A percentile compares a stretch with the other conserved stretches of the same genome.
These are phyloP conservation scores for Betta splendens DNA, from an alignment of 2,797 vertebrate genomes.

Conservation along the genomic window DNA sequence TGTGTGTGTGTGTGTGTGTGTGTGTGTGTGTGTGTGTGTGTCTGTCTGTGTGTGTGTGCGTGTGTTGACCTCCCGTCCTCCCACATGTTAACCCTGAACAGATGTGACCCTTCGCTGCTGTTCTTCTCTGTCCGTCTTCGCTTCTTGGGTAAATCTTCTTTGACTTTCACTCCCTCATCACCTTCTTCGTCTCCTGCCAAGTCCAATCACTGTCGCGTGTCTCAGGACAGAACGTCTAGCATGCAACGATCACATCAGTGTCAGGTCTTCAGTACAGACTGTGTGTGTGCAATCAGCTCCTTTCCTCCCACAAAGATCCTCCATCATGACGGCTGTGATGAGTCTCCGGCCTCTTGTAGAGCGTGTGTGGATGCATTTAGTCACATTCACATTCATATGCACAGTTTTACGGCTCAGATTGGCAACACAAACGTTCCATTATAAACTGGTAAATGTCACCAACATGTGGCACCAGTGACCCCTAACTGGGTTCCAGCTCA, in stretches of 20 bases:
- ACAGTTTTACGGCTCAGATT: not conserved
- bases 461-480: too few relatives aligned
- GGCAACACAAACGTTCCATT: too few relatives aligned
- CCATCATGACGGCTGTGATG: slow-evolving; percentile 45
- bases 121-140: slow-evolving; percentile 44
- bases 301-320: slow-evolving; percentile 56
- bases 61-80: slow-evolving; percentile 24
- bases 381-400: not conserved
- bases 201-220: slow-evolving; percentile 1
- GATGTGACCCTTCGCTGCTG: slow-evolving; percentile 54
- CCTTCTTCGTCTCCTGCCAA: slow-evolving; percentile 31
- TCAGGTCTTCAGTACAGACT: too few relatives aligned
- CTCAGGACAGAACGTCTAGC: too few relatives aligned
- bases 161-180: slow-evolving; percentile 35
- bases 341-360: slow-evolving; percentile 16
- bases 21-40: too few relatives aligned
- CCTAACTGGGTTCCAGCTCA: too few relatives aligned
- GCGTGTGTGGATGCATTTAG: slow-evolving; percentile 9
- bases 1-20: too few relatives aligned
- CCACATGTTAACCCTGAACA: slow-evolving; percentile 54
- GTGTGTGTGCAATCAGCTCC: slow-evolving; percentile 53
- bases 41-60: too few relatives aligned
- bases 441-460: too few relatives aligned
- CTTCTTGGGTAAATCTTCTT: slow-evolving; percentile 47
- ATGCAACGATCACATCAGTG: too few relatives aligned